A percentile compares a stretch with the other conserved stretches of the same genome.
Conservation (phyloP, 1,140 invertebrate species). For the Hirudo medicinalis region DNA sequence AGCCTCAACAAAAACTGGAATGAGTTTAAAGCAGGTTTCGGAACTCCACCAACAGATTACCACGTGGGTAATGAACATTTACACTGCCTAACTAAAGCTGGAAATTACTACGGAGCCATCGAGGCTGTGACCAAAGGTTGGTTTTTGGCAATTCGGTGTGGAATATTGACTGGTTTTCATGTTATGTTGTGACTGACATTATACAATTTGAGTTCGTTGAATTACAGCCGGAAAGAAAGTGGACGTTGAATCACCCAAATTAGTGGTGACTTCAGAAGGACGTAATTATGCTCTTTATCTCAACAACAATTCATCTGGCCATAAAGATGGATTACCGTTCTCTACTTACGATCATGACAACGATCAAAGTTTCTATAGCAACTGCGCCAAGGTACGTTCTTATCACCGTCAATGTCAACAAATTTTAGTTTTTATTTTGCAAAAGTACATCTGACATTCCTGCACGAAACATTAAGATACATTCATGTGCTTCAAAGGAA, state of each 20-base stretch:
- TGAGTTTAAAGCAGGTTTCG: conserved; percentile 25
- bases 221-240: not conserved
- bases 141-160: no score
- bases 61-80: conserved; percentile 26
- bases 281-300: conserved; percentile 10
- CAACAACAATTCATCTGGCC: not conserved
- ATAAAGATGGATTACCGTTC: conserved; percentile 50
- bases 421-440: no score
- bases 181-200: no score
- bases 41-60: conserved; percentile 19
- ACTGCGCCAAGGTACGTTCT: conserved; percentile 49
- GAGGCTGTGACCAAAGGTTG: not conserved
- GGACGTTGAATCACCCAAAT: not conserved
- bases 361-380: conserved; percentile 55
- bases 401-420: no score
- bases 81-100: conserved; percentile 20
- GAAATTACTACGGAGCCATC: not conserved
- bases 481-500: no score
- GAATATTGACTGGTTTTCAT: no score
- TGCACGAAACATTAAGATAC: no score
- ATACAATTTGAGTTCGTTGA: no score
- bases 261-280: conserved; percentile 4
- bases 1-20: conserved; percentile 21
- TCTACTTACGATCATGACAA: conserved; percentile 59
- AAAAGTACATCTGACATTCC: no score